Conservation (phyloP, 2,113 vertebrate genomes). For the Zapus hudsonius region DNA sequence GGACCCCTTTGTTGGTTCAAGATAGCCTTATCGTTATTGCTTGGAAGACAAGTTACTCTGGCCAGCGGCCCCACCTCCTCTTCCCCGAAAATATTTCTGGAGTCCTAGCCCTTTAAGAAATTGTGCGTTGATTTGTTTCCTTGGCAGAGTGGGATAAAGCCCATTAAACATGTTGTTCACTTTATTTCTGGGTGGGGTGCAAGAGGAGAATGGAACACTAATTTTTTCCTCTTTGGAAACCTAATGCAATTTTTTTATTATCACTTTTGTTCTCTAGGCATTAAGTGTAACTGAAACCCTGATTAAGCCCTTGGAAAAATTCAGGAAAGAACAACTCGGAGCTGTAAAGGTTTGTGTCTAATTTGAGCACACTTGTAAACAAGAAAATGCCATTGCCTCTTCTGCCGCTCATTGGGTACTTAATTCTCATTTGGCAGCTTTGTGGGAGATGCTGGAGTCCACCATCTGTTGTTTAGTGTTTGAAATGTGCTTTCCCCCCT, state of each 20-base stretch:
- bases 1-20: conserved; percentile 41
- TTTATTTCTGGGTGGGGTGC: conserved; percentile 68
- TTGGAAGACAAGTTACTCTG: not conserved
- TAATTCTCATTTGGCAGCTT: conserved; percentile 44
- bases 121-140: conserved; percentile 2
- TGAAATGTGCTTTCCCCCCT: conserved; percentile 23
- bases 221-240: conserved; percentile 54
- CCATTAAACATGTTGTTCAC: conserved; percentile 53
- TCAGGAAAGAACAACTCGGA: conserved; percentile 98
- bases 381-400: conserved; percentile 30
- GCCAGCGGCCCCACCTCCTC: not conserved
- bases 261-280: conserved; percentile 87
- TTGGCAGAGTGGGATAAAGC: conserved; percentile 47
- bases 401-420: not conserved
- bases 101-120: not conserved
- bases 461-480: conserved; percentile 62
- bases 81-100: conserved; percentile 55
- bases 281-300: conserved; percentile 97
- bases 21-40: not conserved
- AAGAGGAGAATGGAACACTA: conserved; percentile 47
- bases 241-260: conserved; percentile 72
- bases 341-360: conserved; percentile 91
- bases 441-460: not conserved
- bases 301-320: conserved; percentile 98
- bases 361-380: conserved; percentile 47